Base-by-base conservation (phyloP, 2,113 vertebrate genomes). In the Epinephelus cyanopodus region DNA sequence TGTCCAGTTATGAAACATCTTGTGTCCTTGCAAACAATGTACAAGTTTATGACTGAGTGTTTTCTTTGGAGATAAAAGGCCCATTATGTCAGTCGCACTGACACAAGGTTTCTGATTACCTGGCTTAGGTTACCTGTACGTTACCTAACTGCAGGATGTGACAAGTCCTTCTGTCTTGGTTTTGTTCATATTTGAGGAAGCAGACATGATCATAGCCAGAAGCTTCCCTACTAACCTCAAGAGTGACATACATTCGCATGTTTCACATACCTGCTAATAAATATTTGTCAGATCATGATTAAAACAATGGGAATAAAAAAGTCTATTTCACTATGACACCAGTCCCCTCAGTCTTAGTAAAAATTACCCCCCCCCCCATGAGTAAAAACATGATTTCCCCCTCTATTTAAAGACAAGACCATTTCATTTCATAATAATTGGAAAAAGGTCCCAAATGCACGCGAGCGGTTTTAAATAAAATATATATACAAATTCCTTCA, bases 381-480 rank as follows among this genome's bases (percentile, higher is more conserved):
- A 42, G 53, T 75, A 64, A 78, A 70, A 82, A 66, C 42, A 47
- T 15, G 1, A n/a, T 25, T 75, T 73, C 3, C 47, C 6, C 15
- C 19, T 48, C 65, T 5, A 33, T 1, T 27, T 57, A 45, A 19
- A 48, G 37, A 39, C 42, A 17, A 48, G 0, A 67, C 1, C 23
- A 67, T 48, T 56, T 63, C 18, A 52, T 60, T 63, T 65, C 27
- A 56, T 57, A 74, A 62, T 23, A 12, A 39, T 14, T 37, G 2
- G 50, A 63, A 79, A 76, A 83, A 82, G 14, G 45, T 54, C 70
- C 66, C 69, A 29, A 52, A 82, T 39, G 0, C 53, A 63, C 48
- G 4, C 62, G 48, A 76, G 54, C 50, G 37, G 33, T 9, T 86
- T 77, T 74, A 54, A 57, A 67, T 37, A 74, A 63, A 76, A 74